A percentile compares a stretch with the other conserved stretches of the same genome.
phyloP scores from a whole-genome alignment of 2,113 vertebrate genomes.

The Paramormyrops kingsleyae region DNA sequence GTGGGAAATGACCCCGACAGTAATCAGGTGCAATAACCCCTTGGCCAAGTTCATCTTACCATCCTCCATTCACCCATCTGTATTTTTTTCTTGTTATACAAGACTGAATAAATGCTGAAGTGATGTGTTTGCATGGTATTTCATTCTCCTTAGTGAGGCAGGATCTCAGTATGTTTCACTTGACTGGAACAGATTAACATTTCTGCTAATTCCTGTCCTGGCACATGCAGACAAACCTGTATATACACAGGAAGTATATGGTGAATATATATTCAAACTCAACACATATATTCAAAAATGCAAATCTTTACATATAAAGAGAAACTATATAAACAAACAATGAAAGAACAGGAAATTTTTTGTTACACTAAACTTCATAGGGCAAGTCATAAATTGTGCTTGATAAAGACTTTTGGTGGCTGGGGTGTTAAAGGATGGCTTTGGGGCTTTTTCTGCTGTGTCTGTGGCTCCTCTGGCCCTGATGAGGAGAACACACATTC shows the following conservation, averaged over 20 bases:
- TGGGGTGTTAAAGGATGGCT: not conserved
- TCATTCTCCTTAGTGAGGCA: not conserved
- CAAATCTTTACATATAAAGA: not conserved
- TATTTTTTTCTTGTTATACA: not conserved
- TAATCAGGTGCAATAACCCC: not conserved
- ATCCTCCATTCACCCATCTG: not conserved
- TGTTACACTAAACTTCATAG: not conserved
- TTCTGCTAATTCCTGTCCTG: not conserved
- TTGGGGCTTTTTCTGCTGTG: not conserved
- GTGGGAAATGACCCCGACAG: not conserved
- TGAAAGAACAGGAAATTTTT: not conserved
- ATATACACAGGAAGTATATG: not conserved
- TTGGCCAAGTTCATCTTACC: not conserved
- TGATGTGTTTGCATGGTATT: not conserved
- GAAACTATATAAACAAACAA: not conserved
- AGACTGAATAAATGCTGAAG: not conserved
- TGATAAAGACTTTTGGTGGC: not conserved
- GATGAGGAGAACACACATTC: not conserved
- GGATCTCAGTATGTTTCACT: not conserved
- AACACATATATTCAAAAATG: not conserved
- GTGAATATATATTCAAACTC: not conserved
- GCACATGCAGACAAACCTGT: not conserved
- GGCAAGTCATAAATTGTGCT: not conserved
- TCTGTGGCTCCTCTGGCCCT: not conserved
- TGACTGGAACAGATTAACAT: not conserved